phyloP scores from a whole-genome alignment of 2,797 vertebrate species.

The Clamator glandarius region DNA sequence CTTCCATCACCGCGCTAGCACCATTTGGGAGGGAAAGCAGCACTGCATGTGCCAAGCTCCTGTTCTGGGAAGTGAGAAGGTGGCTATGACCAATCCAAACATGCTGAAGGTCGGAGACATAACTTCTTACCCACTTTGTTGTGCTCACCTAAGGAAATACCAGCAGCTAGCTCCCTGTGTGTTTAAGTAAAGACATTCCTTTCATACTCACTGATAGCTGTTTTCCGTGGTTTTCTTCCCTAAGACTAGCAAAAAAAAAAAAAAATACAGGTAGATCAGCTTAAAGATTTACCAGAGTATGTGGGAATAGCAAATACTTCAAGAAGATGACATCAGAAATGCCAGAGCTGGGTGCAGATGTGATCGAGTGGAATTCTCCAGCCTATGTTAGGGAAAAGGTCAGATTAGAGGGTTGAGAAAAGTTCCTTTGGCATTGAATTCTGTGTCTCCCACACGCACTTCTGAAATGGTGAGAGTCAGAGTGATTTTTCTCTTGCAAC shows the following conservation, averaged over 20 bases:
- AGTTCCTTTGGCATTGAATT: background rate
- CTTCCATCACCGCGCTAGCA: background rate
- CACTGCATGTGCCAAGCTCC: background rate
- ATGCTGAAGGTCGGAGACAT: background rate
- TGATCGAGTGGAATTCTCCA: background rate
- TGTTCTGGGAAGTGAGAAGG: background rate
- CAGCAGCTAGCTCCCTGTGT: background rate
- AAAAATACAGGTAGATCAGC: background rate
- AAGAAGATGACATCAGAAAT: background rate
- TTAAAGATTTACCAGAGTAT: conserved; percentile 22
- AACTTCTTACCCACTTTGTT: background rate
- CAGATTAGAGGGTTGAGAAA: background rate
- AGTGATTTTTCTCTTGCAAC: background rate
- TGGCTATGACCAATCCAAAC: background rate
- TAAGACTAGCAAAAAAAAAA: background rate
- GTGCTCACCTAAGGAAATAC: background rate
- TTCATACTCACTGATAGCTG: background rate
- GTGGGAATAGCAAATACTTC: background rate
- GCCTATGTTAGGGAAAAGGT: background rate
- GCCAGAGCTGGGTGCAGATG: background rate
- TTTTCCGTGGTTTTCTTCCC: background rate
- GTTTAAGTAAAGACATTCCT: background rate
- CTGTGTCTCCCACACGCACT: background rate
- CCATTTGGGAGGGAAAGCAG: background rate
- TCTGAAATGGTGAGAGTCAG: background rate